These are phyloP conservation scores for Diarsia rubi DNA, from an alignment of 2,888 invertebrate species.

Conservation along the genomic window DNA sequence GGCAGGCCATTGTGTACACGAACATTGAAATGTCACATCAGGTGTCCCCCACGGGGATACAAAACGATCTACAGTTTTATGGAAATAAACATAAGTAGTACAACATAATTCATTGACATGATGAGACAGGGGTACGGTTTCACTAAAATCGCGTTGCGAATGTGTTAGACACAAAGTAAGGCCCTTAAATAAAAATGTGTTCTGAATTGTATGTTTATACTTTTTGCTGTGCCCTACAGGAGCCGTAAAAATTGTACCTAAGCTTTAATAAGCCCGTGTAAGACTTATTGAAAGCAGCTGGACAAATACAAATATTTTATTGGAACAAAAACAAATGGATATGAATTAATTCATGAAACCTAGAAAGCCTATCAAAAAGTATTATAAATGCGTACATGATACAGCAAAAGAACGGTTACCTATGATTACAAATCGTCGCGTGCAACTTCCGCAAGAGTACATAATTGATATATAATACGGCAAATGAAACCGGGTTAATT, in stretches of 20 bases:
- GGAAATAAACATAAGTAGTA: slow-evolving; percentile 7
- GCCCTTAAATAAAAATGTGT: neutral
- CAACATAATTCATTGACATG: neutral
- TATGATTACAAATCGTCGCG: slow-evolving; percentile 59
- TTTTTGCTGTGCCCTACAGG: neutral
- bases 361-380: slow-evolving; percentile 6
- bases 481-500: slow-evolving; percentile 80
- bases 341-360: slow-evolving; percentile 5
- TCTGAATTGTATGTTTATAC: neutral
- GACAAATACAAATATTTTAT: no score
- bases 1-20: slow-evolving; percentile 34
- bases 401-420: slow-evolving; percentile 55
- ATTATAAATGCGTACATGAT: slow-evolving; percentile 20
- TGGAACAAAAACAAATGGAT: neutral
- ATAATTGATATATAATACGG: slow-evolving; percentile 76
- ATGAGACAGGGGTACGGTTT: no score
- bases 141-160: neutral
- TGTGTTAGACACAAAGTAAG: neutral
- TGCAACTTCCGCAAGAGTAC: slow-evolving; percentile 70
- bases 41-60: neutral
- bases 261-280: neutral
- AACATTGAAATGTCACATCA: slow-evolving; percentile 36
- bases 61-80: slow-evolving; percentile 13
- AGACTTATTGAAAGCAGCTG: neutral
- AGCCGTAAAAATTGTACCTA: neutral